Base-by-base conservation (phyloP, 2,113 vertebrate species). In the Carettochelys insculpta region DNA sequence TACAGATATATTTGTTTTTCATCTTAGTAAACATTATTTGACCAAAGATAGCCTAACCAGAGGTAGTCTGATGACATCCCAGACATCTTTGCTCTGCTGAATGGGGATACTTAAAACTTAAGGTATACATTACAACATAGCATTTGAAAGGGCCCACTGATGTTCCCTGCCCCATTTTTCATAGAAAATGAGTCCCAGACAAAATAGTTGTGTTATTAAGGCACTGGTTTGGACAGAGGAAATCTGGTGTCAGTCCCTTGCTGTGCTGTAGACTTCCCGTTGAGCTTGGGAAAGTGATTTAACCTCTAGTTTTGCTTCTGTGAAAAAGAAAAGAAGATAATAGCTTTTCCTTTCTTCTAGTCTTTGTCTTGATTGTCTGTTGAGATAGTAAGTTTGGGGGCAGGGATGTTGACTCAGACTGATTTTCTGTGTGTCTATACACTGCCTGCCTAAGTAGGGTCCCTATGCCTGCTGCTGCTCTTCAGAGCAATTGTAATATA, bases 31-130 rank as follows among this genome's bases (percentile, higher is more conserved):
- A 87, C 0, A 24, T 85, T 95, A n/a, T n/a, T n/a, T 95, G 92
- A 94, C 95, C 94, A 95, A 92, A 96, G 96, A 96, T 93, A 95
- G 88, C 61, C 94, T 97, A 97, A 97, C 88, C 87, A 97, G 94
- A 95, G 95, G 92, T 94, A 96, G 96, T 80, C 78, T 93, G 86
- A 80, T 84, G 94, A 97, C 8, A 4, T 92, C 90, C 56, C 86
- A 90, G 75, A 82, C n/a, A 83, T 82, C 90, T 94, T 93, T 92
- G 76, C 95, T 92, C 48, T 41, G 41, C 92, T 95, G 91, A 78
- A 95, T 94, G 95, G 94, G 95, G 94, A 92, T 93, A 95, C 92
- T 97, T 95, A 94, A 84, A 71, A 95, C 85, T 95, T n/a, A 96
- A 94, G 92, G 83, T 92, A 87, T 95, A 12, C 90, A 84, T 89